These are phyloP conservation scores for Oligia strigilis DNA, from an alignment of 2,888 invertebrate genomes.

Conservation along the genomic window DNA sequence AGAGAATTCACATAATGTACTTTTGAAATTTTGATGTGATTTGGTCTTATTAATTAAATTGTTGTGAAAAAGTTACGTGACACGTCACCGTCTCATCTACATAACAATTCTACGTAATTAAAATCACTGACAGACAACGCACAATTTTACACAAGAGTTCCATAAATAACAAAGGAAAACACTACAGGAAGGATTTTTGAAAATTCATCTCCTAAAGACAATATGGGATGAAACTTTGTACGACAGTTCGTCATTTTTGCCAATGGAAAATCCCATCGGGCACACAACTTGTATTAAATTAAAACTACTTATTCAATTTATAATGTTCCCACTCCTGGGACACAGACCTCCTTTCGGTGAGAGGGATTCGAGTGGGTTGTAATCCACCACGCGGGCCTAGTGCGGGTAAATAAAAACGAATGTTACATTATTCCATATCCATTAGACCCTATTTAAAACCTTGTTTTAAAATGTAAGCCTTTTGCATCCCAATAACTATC, in stretches of 20 bases:
- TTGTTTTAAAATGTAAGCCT: background rate
- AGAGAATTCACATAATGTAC: too few species aligned
- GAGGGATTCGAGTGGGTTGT: too few species aligned
- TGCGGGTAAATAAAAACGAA: background rate
- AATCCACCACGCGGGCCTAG: too few species aligned
- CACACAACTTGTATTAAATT: background rate
- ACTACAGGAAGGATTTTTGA: background rate
- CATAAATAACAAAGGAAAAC: background rate
- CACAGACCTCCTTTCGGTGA: too few species aligned
- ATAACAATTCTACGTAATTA: background rate
- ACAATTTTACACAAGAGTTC: background rate
- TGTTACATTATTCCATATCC: background rate
- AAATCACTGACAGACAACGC: background rate
- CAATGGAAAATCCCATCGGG: background rate
- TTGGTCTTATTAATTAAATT: background rate
- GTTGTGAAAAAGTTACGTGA: background rate
- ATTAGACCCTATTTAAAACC: background rate
- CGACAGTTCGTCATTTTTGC: background rate
- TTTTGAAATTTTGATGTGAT: background rate
- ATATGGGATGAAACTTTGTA: background rate
- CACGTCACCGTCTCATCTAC: background rate
- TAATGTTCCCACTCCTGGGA: too few species aligned
- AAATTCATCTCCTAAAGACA: background rate
- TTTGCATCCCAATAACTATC: background rate
- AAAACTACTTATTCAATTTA: too few species aligned